phyloP scores from a whole-genome alignment of 1,140 invertebrate species.

The Muscidifurax raptorellus region DNA sequence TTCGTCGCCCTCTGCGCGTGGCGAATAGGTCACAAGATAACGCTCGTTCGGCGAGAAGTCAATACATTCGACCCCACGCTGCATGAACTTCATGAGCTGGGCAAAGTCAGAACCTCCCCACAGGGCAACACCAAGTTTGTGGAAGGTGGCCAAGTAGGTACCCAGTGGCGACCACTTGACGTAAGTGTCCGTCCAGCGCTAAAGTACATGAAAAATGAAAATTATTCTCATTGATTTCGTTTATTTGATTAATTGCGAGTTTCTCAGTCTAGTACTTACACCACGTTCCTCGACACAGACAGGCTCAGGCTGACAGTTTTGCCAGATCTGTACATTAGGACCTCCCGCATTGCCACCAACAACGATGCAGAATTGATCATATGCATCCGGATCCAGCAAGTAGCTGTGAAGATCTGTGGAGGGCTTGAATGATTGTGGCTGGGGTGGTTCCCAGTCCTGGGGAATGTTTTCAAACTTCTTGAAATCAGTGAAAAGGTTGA shows the following conservation, averaged over 20 bases:
- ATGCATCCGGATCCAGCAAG: constrained; percentile 93
- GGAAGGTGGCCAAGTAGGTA: constrained; percentile 97
- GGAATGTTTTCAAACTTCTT: constrained; percentile 95
- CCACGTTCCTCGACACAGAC: constrained; percentile 87
- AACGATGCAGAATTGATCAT: constrained; percentile 93
- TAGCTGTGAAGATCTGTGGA: constrained; percentile 94
- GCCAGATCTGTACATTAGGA: constrained; percentile 90
- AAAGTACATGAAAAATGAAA: not conserved
- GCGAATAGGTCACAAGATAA: constrained; percentile 95
- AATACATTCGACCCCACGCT: constrained; percentile 94
- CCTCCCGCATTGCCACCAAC: constrained; percentile 85
- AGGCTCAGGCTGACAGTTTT: constrained; percentile 93
- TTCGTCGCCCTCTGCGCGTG: constrained; percentile 81
- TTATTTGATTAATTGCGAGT: constrained; percentile 27
- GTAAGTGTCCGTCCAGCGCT: constrained; percentile 96
- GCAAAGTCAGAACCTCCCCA: constrained; percentile 97
- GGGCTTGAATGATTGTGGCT: constrained; percentile 89
- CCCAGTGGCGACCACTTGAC: constrained; percentile 98
- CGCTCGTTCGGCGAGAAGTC: constrained; percentile 99
- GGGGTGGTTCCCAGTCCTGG: constrained; percentile 94
- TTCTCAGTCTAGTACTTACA: constrained; percentile 74
- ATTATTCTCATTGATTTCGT: constrained; percentile 2
- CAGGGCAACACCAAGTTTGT: constrained; percentile 94
- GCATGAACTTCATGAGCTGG: constrained; percentile 93
- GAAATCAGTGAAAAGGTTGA: constrained; percentile 98